Evolutionary conservation across 2,113 vertebrate genomes (phyloP).

Genomic region (Melanotaenia duboulayi): DNA sequence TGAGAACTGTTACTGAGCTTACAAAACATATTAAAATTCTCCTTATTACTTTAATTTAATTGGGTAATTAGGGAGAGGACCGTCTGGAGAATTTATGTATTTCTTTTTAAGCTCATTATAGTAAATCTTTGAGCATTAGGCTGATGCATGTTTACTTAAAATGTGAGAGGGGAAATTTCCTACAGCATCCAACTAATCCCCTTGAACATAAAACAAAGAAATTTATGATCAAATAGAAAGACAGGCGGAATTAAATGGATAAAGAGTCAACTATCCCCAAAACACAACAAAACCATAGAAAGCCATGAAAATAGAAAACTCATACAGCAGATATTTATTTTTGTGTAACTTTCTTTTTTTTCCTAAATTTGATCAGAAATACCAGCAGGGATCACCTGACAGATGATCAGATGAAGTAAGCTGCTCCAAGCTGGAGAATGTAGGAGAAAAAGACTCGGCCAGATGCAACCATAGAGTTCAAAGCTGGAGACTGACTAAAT

Average conservation of each 20-base stretch:
- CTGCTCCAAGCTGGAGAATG: too few species aligned
- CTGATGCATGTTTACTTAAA: conserved; percentile 20
- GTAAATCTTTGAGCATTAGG: conserved; percentile 15
- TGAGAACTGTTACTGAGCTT: conserved; percentile 41
- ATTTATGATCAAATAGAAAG: neutral
- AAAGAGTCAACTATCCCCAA: neutral
- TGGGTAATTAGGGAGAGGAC: conserved; percentile 49
- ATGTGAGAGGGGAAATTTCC: conserved; percentile 5
- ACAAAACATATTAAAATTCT: conserved; percentile 34
- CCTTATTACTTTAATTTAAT: conserved; percentile 23
- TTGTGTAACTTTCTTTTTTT: too few species aligned
- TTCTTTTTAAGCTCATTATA: conserved; percentile 56
- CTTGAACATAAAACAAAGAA: neutral
- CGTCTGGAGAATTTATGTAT: conserved; percentile 46
- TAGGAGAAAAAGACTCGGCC: too few species aligned
- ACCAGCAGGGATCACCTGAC: too few species aligned
- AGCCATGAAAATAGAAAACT: neutral
- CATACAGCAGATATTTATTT: neutral
- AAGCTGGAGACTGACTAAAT: too few species aligned
- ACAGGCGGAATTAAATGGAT: neutral
- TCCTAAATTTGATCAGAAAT: too few species aligned
- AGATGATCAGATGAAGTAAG: too few species aligned
- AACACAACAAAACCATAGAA: neutral
- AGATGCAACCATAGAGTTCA: too few species aligned
- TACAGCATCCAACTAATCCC: neutral